Evolutionary conservation across 2,797 vertebrate genomes (phyloP).

Genomic region (Gymnopithys bicolor): DNA sequence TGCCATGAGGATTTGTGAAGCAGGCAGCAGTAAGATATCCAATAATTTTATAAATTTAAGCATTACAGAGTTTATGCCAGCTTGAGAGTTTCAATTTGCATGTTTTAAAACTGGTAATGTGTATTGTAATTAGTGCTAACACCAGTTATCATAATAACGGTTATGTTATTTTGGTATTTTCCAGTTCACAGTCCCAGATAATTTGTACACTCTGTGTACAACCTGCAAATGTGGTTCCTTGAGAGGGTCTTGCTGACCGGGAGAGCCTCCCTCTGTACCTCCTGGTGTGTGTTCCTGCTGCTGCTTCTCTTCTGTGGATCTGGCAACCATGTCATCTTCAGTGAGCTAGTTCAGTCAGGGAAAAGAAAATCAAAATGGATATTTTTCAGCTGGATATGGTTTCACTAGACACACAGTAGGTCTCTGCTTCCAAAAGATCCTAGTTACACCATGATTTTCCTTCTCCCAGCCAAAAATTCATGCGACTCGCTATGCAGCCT

Average conservation of each 20-base stretch:
- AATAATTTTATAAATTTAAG: not conserved
- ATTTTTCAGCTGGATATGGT: not conserved
- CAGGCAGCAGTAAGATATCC: not conserved
- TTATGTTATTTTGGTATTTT: not conserved
- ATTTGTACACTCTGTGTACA: not conserved
- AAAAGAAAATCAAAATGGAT: not conserved
- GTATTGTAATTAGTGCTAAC: not conserved
- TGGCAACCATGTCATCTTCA: not conserved
- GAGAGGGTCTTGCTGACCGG: rapidly evolving
- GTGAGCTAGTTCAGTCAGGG: not conserved
- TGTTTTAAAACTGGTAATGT: not conserved
- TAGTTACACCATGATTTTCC: not conserved
- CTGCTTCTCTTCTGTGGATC: not conserved
- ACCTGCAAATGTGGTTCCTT: not conserved
- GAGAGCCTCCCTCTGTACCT: not conserved
- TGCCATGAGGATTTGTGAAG: not conserved
- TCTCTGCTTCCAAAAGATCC: not conserved
- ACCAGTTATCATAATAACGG: not conserved
- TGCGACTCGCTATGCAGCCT: rapidly evolving
- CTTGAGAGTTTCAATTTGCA: not conserved
- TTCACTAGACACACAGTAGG: not conserved
- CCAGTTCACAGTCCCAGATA: not conserved
- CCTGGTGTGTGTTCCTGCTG: not conserved
- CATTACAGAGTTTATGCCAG: not conserved
- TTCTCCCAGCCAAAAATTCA: not conserved